phyloP scores from a whole-genome alignment of 1,140 invertebrate species.

The Pseudomyrmex sp. region DNA sequence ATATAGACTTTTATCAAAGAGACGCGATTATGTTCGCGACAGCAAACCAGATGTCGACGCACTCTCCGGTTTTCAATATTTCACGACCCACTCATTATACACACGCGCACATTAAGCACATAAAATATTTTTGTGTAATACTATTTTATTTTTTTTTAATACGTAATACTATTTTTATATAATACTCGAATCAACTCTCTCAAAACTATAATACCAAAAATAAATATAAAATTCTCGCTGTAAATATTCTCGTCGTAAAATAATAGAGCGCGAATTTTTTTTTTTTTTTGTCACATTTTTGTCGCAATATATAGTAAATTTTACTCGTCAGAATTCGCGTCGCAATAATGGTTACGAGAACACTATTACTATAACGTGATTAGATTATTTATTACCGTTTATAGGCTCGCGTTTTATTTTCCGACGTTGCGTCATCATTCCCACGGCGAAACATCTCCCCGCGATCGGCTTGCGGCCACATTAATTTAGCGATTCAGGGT shows the following conservation, averaged over 20 bases:
- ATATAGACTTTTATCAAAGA: constrained; percentile 56
- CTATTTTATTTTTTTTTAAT: background rate
- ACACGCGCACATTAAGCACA: no score
- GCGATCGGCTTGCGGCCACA: constrained; percentile 64
- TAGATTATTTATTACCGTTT: background rate
- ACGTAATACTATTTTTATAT: background rate
- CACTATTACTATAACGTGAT: constrained; percentile 1
- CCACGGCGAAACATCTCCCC: constrained; percentile 49
- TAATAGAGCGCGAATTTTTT: background rate
- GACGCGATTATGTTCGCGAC: constrained; percentile 20
- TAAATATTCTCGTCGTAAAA: background rate
- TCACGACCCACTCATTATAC: no score
- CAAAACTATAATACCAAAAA: background rate
- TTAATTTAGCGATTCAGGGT: constrained; percentile 76
- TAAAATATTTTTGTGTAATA: no score
- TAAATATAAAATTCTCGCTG: background rate
- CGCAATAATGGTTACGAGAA: background rate
- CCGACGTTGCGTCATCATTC: constrained; percentile 20
- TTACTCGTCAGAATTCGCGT: background rate
- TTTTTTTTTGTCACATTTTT: no score
- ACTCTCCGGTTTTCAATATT: constrained; percentile 26
- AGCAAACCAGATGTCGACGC: constrained; percentile 35
- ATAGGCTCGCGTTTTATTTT: constrained; percentile 42
- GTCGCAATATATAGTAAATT: background rate
- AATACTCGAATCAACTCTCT: no score